Percentiles rank a stretch among this genome's conserved stretches.
phyloP scores from a whole-genome alignment of 2,888 invertebrate genomes.

The Trissoscelio sp. region DNA sequence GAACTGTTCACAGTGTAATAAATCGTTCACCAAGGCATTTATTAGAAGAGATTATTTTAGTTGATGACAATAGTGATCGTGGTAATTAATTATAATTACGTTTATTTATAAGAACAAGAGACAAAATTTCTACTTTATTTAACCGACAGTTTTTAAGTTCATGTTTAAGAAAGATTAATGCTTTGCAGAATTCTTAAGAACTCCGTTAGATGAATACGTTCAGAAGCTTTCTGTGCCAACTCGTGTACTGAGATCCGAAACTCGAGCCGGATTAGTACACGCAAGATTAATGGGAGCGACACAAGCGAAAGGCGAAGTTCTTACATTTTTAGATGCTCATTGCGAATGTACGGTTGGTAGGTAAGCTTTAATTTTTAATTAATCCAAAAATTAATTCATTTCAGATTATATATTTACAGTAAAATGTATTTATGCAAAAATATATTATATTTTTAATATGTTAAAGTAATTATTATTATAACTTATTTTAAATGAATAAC shows the following conservation, averaged over 20 bases:
- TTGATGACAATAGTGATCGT: slow-evolving; percentile 95
- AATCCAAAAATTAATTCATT: no score
- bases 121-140: no score
- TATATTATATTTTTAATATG: no score
- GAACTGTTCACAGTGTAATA: slow-evolving; percentile 97
- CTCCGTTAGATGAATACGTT: slow-evolving; percentile 88
- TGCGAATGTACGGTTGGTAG: slow-evolving; percentile 94
- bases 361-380: no score
- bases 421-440: no score
- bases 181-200: slow-evolving; percentile 83
- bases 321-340: slow-evolving; percentile 97
- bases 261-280: slow-evolving; percentile 91
- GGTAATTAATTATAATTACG: slow-evolving; percentile 85
- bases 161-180: not conserved
- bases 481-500: no score
- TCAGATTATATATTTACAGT: no score
- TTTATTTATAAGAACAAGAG: no score
- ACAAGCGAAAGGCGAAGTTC: slow-evolving; percentile 89
- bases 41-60: slow-evolving; percentile 92
- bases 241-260: slow-evolving; percentile 86
- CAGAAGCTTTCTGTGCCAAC: slow-evolving; percentile 86
- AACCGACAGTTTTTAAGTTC: no score
- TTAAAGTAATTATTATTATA: no score
- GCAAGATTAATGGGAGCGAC: slow-evolving; percentile 92
- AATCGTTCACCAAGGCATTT: slow-evolving; percentile 92